A percentile compares a stretch with the other conserved stretches of the same genome.
phyloP scores from a whole-genome alignment of 35 echinoderm and acorn worm species.

The Ophioderma brevispina region DNA sequence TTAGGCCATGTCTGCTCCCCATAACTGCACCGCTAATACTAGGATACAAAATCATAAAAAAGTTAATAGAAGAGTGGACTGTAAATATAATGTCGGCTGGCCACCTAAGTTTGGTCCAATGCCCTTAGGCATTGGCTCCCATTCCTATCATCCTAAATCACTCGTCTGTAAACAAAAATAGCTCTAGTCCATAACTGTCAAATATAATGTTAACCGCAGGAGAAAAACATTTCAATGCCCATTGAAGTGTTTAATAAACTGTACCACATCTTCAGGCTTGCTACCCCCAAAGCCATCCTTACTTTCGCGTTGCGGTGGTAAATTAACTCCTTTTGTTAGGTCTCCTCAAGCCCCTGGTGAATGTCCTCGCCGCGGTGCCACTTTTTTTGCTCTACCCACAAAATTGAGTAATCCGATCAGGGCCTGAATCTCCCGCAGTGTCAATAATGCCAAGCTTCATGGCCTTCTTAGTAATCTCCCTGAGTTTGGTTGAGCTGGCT shows the following conservation, averaged over 20 bases:
- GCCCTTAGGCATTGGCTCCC: conserved; percentile 18
- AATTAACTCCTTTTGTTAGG: background rate
- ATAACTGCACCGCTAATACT: conserved; percentile 8
- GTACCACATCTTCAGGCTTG: background rate
- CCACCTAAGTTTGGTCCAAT: conserved; percentile 33
- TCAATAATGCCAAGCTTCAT: background rate
- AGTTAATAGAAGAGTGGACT: background rate
- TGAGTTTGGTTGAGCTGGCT: too few relatives aligned
- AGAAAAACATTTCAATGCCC: background rate
- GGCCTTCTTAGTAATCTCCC: background rate
- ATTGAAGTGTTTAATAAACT: conserved; percentile 19
- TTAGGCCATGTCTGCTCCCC: background rate
- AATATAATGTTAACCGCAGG: background rate
- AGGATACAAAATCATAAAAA: background rate
- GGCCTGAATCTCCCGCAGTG: background rate
- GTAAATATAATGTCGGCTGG: background rate
- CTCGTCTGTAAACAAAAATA: conserved; percentile 46
- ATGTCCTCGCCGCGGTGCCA: conserved; percentile 6
- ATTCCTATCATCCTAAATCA: conserved; percentile 18
- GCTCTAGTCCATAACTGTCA: background rate
- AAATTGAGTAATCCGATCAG: conserved; percentile 4
- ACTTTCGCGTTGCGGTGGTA: background rate
- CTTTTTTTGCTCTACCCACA: conserved; percentile 37
- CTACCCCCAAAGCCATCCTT: background rate
- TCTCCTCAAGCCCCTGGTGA: conserved; percentile 20